Evolutionary conservation across 1,140 invertebrate species (phyloP).

Genomic region (Magallana gigas): DNA sequence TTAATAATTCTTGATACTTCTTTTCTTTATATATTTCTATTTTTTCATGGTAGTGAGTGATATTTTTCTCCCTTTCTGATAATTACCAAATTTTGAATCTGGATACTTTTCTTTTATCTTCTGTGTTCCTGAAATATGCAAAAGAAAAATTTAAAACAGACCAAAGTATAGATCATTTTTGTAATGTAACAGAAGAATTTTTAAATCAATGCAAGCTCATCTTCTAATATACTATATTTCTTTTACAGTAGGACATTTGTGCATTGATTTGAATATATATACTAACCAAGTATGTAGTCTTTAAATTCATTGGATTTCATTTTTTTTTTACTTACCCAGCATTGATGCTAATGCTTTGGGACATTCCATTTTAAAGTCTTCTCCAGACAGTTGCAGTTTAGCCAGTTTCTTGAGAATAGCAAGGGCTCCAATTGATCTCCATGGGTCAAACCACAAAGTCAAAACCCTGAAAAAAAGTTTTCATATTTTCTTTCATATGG

Average conservation of each 20-base stretch:
- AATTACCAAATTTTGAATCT: conserved; percentile 40
- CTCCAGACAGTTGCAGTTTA: conserved; percentile 28
- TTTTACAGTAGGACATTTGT: too few relatives aligned
- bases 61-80: background rate
- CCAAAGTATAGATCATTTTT: too few relatives aligned
- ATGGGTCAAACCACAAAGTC: conserved; percentile 42
- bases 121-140: background rate
- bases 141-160: background rate
- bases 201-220: too few relatives aligned
- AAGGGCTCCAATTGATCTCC: conserved; percentile 36
- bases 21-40: too few relatives aligned
- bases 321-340: conserved; percentile 1
- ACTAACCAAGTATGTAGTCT: too few relatives aligned
- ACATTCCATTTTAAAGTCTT: conserved; percentile 45
- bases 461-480: conserved; percentile 21
- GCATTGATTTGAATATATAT: too few relatives aligned
- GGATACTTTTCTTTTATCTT: conserved; percentile 44
- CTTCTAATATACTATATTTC: too few relatives aligned
- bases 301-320: too few relatives aligned
- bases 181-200: too few relatives aligned
- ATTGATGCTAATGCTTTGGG: conserved; percentile 38
- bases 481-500: too few relatives aligned
- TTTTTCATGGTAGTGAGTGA: too few relatives aligned
- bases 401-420: conserved; percentile 39
- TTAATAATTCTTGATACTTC: too few relatives aligned